Base-by-base conservation (phyloP, 2,113 vertebrate genomes). In the Nibea albiflora region DNA sequence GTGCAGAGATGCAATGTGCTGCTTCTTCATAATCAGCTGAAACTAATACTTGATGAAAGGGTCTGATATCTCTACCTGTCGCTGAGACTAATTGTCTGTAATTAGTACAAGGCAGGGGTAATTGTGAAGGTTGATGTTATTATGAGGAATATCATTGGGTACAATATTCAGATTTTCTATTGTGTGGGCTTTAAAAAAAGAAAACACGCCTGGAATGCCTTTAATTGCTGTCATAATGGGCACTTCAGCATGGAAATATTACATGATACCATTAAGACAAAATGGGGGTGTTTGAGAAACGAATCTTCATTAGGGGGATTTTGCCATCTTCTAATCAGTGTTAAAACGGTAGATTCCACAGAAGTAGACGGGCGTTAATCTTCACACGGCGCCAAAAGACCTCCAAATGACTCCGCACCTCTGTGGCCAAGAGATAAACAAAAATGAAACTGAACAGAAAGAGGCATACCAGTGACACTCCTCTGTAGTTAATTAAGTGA, bases 401-500 rank as follows among this genome's bases (percentile, higher is more conserved):
- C 77, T 84, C 62, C 53, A 64, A 84, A 91, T 72, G 88, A 89
- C 85, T 88, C 79, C 26, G 26, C 85, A 88, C 85, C 78, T 92
- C 79, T 77, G 66, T 60, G 80, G 70, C 81, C 42, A 17, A 60
- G 64, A 90, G 83, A 90, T 84, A 81, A 84, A 85, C 69, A 78
- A 53, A 80, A 84, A 24, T 7, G 19, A 74, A 53, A 63, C 17
- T 11, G 54, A 49, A 44, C 39, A 66, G 63, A 83, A 81, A 39
- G 73, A 74, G 39, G 75, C 35, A 64, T 17, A 61, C 1, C 69
- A 72, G 76, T 26, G 16, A 76, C 70, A 71, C 75, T 85, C 63
- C 54, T 80, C 76, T 74, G 49, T 35, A 88, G 85, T 89, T 91
- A 91, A 91, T 94, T 89, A 92, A 87, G 86, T 92, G 90, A 92